Evolutionary conservation across 1,140 invertebrate species (phyloP).

Genomic region (Drosophila ogumai): DNA sequence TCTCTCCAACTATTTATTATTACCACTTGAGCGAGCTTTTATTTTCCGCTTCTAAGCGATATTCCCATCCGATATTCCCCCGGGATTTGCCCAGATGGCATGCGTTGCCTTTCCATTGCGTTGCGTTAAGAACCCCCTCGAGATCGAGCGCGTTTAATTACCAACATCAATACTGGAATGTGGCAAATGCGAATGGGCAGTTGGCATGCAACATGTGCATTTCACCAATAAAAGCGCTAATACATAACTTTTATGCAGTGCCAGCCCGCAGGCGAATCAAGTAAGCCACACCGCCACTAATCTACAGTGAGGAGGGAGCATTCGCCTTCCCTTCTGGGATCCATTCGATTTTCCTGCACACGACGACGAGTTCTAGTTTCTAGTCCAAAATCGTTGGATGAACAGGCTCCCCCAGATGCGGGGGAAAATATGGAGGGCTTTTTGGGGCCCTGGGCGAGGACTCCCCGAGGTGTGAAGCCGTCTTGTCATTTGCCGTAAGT

Average conservation of each 20-base stretch:
- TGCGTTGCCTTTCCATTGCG: conserved; percentile 18
- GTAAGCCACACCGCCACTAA: conserved; percentile 18
- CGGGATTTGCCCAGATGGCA: conserved; percentile 28
- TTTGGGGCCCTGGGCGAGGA: conserved; percentile 50
- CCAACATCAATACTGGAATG: conserved; percentile 34
- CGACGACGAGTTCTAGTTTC: conserved; percentile 20
- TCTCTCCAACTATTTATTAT: conserved; percentile 29
- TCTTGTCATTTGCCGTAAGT: conserved; percentile 73
- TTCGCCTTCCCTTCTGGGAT: conserved; percentile 18
- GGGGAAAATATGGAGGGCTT: conserved; percentile 3
- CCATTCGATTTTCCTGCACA: conserved; percentile 44
- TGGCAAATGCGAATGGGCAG: conserved; percentile 47
- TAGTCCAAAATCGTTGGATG: conserved; percentile 15
- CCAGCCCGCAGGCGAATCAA: conserved; percentile 40
- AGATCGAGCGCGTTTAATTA: conserved; percentile 39
- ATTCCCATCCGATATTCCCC: conserved; percentile 15
- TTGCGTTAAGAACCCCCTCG: conserved; percentile 11
- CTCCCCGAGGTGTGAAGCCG: conserved; percentile 83
- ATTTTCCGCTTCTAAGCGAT: conserved; percentile 22
- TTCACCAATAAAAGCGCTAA: conserved; percentile 77
- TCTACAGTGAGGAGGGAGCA: conserved; percentile 19
- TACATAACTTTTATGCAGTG: conserved; percentile 57
- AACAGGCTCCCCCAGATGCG: conserved; percentile 2
- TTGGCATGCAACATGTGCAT: conserved; percentile 72
- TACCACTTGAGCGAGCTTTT: conserved; percentile 13